Percentiles rank a stretch among this genome's conserved stretches.
These are phyloP conservation scores for Slavum lentiscoides DNA, from an alignment of 2,888 invertebrate species.

Conservation along the genomic window DNA sequence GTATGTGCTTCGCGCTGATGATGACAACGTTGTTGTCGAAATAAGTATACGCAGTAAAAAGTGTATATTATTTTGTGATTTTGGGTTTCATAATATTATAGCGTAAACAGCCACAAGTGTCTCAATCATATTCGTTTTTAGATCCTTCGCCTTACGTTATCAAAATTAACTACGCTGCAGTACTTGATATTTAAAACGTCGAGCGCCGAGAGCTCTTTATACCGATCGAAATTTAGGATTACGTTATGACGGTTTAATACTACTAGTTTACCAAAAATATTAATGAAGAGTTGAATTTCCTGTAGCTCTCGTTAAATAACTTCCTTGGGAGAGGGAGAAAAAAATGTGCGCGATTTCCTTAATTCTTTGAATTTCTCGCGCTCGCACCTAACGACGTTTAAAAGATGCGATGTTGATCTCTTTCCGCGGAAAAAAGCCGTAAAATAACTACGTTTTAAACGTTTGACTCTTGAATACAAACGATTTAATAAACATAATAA, in stretches of 20 bases:
- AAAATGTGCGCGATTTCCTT: background rate
- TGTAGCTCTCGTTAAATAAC: background rate
- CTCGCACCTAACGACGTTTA: slow-evolving; percentile 5
- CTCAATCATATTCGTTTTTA: too few species aligned
- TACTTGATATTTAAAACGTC: background rate
- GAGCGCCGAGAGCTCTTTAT: background rate
- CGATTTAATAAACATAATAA: too few species aligned
- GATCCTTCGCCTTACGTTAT: background rate
- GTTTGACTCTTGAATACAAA: background rate
- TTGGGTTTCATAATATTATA: too few species aligned
- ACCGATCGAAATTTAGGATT: slow-evolving; percentile 7
- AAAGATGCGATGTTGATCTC: background rate
- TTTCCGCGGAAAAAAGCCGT: background rate
- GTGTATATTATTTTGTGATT: too few species aligned
- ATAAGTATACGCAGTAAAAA: too few species aligned
- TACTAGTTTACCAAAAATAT: background rate
- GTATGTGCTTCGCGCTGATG: too few species aligned
- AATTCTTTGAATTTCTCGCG: background rate
- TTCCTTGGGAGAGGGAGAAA: background rate
- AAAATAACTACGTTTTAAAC: background rate
- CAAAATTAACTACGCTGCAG: background rate
- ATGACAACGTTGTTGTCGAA: too few species aligned
- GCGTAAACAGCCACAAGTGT: too few species aligned
- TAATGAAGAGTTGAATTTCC: slow-evolving; percentile 12
- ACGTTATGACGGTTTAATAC: background rate